Base-by-base conservation (phyloP, 2,888 invertebrate species). In the Arge pagana region DNA sequence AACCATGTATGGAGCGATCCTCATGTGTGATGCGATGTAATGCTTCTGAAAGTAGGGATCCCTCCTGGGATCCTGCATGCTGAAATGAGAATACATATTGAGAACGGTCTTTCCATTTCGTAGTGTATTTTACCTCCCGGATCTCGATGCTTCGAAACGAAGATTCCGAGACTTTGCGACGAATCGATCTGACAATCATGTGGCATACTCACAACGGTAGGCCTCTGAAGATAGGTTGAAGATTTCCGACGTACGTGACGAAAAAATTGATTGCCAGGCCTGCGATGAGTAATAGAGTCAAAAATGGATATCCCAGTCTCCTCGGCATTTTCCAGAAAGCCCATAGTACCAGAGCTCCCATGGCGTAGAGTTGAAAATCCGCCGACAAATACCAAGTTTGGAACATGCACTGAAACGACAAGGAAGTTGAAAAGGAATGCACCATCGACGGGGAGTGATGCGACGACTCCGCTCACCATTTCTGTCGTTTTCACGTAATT, bases 361-460 rank as follows among this genome's bases (percentile, higher is more conserved):
- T n/a, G n/a, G 61, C 45, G 49, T 62, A 66, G 30, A 62, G 57
- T 30, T 70, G 70, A 52, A 61, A 68, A 21, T 68, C 66, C 4
- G 56, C 64, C 4, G 67, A 43, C 11, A 68, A 37, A 48, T 68
- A 68, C 70, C 68, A 70, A 6, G 66, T 57, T 56, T 68, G 70
- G 42, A 68, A 64, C 49, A 70, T 59, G 40, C 70, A 70, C 68
- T 70, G 54, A 24, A 28, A 7, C 15, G 8, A n/a, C 16, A 28
- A 33, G 33, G 11, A 42, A 19, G 33, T 13, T 13, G 24, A 10
- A 10, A 36, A 4, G 16, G 16, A 36, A 8, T 7, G 4, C 7
- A 3, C 7, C 15, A 19, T 10, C 15, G 13, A n/a, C n/a, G n/a
- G 6, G 23, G 4, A 21, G 24, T 21, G 10, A 40, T 11, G 8